Conservation (phyloP, 2,888 invertebrate species). For the Rotaria macrura region DNA sequence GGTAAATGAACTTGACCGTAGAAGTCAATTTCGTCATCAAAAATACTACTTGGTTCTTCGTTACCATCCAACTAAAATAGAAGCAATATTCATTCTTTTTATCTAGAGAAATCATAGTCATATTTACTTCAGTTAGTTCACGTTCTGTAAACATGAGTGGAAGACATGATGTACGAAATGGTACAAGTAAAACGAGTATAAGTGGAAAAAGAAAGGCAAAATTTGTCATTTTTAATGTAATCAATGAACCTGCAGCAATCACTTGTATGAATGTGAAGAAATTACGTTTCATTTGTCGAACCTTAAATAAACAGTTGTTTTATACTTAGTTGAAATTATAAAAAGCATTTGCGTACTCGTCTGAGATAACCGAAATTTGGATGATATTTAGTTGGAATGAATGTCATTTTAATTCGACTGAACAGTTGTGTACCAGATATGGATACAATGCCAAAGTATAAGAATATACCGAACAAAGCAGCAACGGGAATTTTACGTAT, state of each 20-base stretch:
- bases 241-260: constrained; percentile 15
- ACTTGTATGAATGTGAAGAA: constrained; percentile 30
- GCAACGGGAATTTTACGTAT: constrained; percentile 78
- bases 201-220: constrained; percentile 29
- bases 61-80: constrained; percentile 20
- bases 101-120: neutral
- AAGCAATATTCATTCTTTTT: neutral
- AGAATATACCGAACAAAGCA: constrained; percentile 89
- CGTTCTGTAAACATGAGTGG: constrained; percentile 26
- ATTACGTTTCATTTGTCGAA: constrained; percentile 31
- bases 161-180: constrained; percentile 18
- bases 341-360: constrained; percentile 56
- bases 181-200: constrained; percentile 28
- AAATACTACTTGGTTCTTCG: neutral
- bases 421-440: constrained; percentile 86
- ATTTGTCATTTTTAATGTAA: constrained; percentile 25
- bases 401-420: constrained; percentile 71
- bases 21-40: constrained; percentile 26
- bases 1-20: constrained; percentile 33
- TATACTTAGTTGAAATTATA: too few species aligned
- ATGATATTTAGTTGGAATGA: constrained; percentile 91
- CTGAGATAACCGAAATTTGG: constrained; percentile 78
- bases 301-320: neutral
- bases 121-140: constrained; percentile 18
- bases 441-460: constrained; percentile 72